Conservation (phyloP, 2,113 vertebrate genomes). For the Bufo bufo region DNA sequence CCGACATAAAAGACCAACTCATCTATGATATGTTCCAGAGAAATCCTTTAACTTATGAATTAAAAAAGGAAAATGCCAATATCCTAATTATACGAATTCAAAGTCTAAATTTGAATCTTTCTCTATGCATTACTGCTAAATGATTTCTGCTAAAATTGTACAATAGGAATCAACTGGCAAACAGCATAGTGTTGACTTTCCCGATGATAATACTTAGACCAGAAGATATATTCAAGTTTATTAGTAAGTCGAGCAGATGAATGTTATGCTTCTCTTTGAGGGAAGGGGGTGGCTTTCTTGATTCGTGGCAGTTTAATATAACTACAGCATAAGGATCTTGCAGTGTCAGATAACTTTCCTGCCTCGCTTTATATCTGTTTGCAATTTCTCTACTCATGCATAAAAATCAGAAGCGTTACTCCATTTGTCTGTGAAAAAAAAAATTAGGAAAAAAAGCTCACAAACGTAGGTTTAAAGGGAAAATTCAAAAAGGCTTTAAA, state of each 20-base stretch:
- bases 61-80: too few relatives aligned
- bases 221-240: constrained; percentile 22
- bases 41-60: not conserved
- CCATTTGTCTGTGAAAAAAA: constrained; percentile 50
- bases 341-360: constrained; percentile 56
- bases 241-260: constrained; percentile 1
- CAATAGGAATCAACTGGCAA: not conserved
- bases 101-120: not conserved
- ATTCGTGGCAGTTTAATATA: constrained; percentile 30
- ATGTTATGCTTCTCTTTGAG: constrained; percentile 10
- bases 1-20: not conserved
- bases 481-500: constrained; percentile 27
- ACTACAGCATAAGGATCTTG: constrained; percentile 52
- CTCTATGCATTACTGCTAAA: not conserved
- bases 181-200: not conserved
- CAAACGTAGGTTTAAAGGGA: constrained; percentile 42
- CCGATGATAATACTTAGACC: constrained; percentile 15
- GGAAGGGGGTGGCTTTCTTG: constrained; percentile 26
- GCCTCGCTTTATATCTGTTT: constrained; percentile 53
- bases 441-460: constrained; percentile 12
- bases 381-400: constrained; percentile 58
- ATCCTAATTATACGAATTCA: not conserved
- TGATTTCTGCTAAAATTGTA: not conserved
- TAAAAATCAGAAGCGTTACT: constrained; percentile 56
- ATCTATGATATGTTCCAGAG: not conserved